These are phyloP conservation scores for Orthosia gothica DNA, from an alignment of 2,888 invertebrate species.

Conservation along the genomic window DNA sequence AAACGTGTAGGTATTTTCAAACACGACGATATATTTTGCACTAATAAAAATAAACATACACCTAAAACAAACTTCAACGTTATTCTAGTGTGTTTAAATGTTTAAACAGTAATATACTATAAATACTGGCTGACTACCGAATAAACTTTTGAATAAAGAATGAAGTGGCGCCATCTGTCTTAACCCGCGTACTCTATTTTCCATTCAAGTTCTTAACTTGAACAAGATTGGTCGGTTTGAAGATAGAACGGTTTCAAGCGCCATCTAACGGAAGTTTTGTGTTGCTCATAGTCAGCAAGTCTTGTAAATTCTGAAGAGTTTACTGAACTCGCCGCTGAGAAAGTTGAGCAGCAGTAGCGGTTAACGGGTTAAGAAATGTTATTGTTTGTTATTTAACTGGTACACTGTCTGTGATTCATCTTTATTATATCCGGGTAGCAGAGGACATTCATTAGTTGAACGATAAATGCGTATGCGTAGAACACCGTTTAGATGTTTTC, in stretches of 20 bases:
- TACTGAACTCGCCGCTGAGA: constrained; percentile 16
- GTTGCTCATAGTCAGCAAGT: constrained; percentile 8
- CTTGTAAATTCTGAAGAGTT: constrained; percentile 31
- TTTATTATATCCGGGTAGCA: constrained; percentile 6
- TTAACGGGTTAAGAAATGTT: constrained; percentile 6
- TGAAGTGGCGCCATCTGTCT: constrained; percentile 44
- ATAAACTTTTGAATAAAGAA: constrained; percentile 12
- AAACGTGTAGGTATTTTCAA: neutral
- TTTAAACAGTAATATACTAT: neutral
- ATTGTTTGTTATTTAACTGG: constrained; percentile 9
- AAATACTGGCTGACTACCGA: neutral
- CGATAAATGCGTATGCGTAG: neutral
- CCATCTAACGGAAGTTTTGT: constrained; percentile 51
- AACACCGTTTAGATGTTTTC: neutral
- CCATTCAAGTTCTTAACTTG: constrained; percentile 33
- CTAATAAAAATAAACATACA: too few relatives aligned
- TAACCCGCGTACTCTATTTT: neutral
- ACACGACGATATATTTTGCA: too few relatives aligned
- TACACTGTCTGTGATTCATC: neutral
- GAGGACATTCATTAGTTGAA: neutral
- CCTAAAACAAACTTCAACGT: too few relatives aligned
- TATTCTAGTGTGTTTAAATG: neutral
- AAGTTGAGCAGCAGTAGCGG: constrained; percentile 11
- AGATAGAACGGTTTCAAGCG: constrained; percentile 25
- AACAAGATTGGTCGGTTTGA: neutral